Conservation (phyloP, 1,140 invertebrate genomes). For the Ceratitis capitata region DNA sequence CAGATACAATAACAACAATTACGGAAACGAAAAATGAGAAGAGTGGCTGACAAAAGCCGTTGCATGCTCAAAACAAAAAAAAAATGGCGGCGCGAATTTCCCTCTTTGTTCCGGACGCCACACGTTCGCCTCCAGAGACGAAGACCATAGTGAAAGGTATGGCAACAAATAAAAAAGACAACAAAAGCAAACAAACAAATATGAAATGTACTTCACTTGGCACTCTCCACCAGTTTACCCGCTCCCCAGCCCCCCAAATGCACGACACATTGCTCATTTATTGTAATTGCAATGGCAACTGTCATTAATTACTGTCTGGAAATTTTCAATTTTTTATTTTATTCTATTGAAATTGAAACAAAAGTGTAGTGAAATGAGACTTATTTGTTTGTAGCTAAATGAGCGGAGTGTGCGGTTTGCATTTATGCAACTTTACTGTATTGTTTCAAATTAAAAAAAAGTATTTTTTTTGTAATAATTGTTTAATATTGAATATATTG, state of each 20-base stretch:
- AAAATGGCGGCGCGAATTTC: constrained; percentile 64
- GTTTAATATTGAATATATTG: too few relatives aligned
- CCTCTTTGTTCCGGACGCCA: constrained; percentile 48
- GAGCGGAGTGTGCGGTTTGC: constrained; percentile 13
- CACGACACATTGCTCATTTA: constrained; percentile 40
- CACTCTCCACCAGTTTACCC: not conserved
- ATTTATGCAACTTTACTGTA: not conserved
- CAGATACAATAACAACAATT: constrained; percentile 52
- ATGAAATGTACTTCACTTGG: constrained; percentile 25
- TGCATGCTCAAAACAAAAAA: constrained; percentile 57
- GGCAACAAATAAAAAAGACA: not conserved
- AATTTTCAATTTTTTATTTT: constrained; percentile 31
- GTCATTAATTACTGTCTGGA: constrained; percentile 64
- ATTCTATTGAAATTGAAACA: constrained; percentile 34
- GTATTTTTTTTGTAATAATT: too few relatives aligned
- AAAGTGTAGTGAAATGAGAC: constrained; percentile 2
- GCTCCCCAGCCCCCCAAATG: not conserved
- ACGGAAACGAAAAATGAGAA: constrained; percentile 57
- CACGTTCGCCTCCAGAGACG: not conserved
- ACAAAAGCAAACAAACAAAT: not conserved
- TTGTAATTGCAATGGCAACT: constrained; percentile 64
- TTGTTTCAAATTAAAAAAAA: too few relatives aligned
- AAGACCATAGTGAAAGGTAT: not conserved
- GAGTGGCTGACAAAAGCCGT: constrained; percentile 18
- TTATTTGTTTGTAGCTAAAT: constrained; percentile 14